Percentiles rank a stretch among this genome's conserved stretches.
Evolutionary conservation across 2,888 invertebrate species (phyloP).

Genomic region (Epinotia nisella): DNA sequence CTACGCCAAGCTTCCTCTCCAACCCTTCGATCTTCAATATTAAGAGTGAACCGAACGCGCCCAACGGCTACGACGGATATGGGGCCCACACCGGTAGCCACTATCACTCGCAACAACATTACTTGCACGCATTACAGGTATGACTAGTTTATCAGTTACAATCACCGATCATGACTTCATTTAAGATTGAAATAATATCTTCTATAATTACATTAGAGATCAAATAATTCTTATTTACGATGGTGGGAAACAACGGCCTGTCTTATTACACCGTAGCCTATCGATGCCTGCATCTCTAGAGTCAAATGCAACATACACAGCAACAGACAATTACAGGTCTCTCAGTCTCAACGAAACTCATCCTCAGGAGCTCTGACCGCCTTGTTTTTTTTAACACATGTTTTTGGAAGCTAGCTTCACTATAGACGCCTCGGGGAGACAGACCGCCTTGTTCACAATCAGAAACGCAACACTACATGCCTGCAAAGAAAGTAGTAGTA

Average conservation of each 20-base stretch:
- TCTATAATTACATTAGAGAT: not conserved
- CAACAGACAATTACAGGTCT: not conserved
- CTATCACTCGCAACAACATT: slow-evolving; percentile 82
- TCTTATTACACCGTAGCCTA: no score
- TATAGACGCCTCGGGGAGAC: no score
- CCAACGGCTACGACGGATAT: slow-evolving; percentile 66
- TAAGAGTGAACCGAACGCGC: slow-evolving; percentile 76
- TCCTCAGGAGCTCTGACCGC: not conserved
- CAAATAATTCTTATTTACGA: not conserved
- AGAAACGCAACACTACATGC: no score
- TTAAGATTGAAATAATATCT: no score
- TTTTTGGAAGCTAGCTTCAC: no score
- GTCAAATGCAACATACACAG: not conserved
- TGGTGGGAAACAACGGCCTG: not conserved
- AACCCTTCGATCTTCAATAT: slow-evolving; percentile 76
- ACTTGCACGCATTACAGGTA: slow-evolving; percentile 83
- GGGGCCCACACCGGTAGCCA: slow-evolving; percentile 62
- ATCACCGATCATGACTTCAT: not conserved
- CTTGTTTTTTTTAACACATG: no score
- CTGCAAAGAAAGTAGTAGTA: no score
- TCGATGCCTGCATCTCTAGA: no score
- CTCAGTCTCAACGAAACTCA: not conserved
- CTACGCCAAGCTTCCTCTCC: slow-evolving; percentile 66
- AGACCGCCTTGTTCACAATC: no score
- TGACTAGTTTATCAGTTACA: not conserved